Evolutionary conservation across 2,888 invertebrate genomes (phyloP), one percentile per base, ranked within the genome.

Genomic region (Himalopsyche kuldschensis): DNA sequence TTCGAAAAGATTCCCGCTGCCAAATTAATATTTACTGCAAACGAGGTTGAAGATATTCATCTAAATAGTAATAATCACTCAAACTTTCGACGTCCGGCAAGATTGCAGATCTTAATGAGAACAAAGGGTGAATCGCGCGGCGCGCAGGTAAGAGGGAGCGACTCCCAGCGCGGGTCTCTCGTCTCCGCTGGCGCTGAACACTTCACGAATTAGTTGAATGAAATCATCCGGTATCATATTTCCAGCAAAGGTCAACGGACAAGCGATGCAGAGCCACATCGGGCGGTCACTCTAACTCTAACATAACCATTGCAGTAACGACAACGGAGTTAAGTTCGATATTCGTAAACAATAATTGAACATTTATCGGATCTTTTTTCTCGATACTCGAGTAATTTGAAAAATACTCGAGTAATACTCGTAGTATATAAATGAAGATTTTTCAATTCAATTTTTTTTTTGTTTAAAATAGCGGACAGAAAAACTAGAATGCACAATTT

Each of bases 181-280:
- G 24, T 63, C 79, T 69, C 27, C 20, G 27, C 69, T 46, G 84
- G n/a, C 82, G 78, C 75, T 69, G 69, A 69, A 63, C 84, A 84
- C 78, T 84, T 84, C 82, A 76, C 79, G 63, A 79, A 84, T 84
- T 82, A 82, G 75, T 75, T 63, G 84, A 84, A 82, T 84, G 84
- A 81, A 81, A 84, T 84, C 84, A 79, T 69, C 80, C 83, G 83
- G 83, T 81, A 76, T 82, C 82, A 79, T 82, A 82, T 82, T 81
- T 78, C 78, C 82, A 63, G 69, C 77, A 32, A 76, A 75, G 84
- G 84, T 84, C 84, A 84, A 84, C 84, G 84, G 48, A 81, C 81
- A 81, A 78, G 30, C 84, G 75, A 84, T 84, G 47, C 84, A 47
- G 81, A 81, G 63, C 79, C 55, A 35, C 69, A 32, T 41, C 79